These are phyloP conservation scores for Spinibarbus caldwelli DNA, from an alignment of 2,797 vertebrate genomes.

Conservation along the genomic window DNA sequence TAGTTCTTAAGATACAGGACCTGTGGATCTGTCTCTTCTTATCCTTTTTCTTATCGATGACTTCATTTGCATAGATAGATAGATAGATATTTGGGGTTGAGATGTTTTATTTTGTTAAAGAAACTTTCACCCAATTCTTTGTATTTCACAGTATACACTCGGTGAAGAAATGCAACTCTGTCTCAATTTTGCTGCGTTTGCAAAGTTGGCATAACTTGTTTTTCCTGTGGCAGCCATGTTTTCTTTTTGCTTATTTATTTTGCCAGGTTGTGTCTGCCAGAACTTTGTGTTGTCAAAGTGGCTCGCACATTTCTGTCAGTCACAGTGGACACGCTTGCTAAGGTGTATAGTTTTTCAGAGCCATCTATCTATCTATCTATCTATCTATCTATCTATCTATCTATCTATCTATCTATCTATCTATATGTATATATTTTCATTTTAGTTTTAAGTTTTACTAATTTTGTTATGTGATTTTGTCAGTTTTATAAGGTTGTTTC, in stretches of 20 bases:
- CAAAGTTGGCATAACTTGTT: slow-evolving; percentile 8
- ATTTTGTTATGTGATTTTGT: too few species aligned
- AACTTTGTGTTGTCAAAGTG: slow-evolving; percentile 24
- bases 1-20: too few species aligned
- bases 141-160: not conserved
- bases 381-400: too few species aligned
- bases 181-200: slow-evolving; percentile 7
- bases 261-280: slow-evolving; percentile 47
- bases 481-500: too few species aligned
- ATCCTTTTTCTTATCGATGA: not conserved
- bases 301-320: slow-evolving; percentile 22
- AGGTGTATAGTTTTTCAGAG: not conserved
- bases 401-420: too few species aligned
- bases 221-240: slow-evolving; percentile 17
- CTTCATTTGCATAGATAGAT: too few species aligned
- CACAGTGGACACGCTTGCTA: not conserved
- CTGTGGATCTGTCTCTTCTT: not conserved
- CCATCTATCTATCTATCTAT: too few species aligned
- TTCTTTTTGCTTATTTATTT: slow-evolving; percentile 28
- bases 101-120: not conserved
- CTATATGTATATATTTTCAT: too few species aligned
- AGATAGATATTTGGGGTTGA: too few species aligned
- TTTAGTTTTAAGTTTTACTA: too few species aligned
- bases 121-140: not conserved
- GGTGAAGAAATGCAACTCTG: not conserved